Evolutionary conservation across 1,140 invertebrate species (phyloP).

Genomic region (Psilanteris sp.): DNA sequence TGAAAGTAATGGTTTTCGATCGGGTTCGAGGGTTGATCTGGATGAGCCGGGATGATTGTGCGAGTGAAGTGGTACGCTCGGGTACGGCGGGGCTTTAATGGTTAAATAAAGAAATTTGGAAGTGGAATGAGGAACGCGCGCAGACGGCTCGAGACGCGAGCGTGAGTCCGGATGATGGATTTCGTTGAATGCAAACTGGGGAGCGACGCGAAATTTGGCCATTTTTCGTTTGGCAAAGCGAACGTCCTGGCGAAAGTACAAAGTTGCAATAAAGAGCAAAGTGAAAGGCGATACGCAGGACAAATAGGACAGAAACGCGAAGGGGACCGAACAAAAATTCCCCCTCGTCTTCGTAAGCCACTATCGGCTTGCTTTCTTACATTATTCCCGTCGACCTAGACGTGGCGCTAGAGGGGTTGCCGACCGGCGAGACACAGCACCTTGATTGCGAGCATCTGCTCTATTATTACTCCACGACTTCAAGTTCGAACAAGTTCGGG

Average conservation of each 20-base stretch:
- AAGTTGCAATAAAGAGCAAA: conserved; percentile 48
- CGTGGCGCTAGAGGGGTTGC: conserved; percentile 69
- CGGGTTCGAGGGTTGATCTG: too few relatives aligned
- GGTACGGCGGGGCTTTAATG: too few relatives aligned
- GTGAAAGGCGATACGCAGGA: conserved; percentile 49
- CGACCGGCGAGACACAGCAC: conserved; percentile 66
- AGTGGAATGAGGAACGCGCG: too few relatives aligned
- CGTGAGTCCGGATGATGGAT: too few relatives aligned
- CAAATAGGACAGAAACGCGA: conserved; percentile 40
- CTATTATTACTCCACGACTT: conserved; percentile 56
- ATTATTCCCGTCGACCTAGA: conserved; percentile 68
- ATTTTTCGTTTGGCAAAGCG: conserved; percentile 5
- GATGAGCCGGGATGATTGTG: too few relatives aligned
- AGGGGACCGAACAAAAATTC: conserved; percentile 45
- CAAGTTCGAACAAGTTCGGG: conserved; percentile 63
- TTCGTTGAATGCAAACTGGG: too few relatives aligned
- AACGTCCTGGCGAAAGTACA: conserved; percentile 20
- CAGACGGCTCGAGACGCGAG: too few relatives aligned
- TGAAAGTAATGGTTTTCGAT: too few relatives aligned
- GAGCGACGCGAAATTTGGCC: background rate
- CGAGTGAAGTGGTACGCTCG: too few relatives aligned
- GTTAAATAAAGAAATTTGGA: too few relatives aligned
- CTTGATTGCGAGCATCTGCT: conserved; percentile 76
- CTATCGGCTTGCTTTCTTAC: conserved; percentile 62
- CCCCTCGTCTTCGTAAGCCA: conserved; percentile 54